Evolutionary conservation across 2,113 vertebrate species (phyloP), one percentile per base, ranked within the genome.

Genomic region (Ammodramus savannarum): DNA sequence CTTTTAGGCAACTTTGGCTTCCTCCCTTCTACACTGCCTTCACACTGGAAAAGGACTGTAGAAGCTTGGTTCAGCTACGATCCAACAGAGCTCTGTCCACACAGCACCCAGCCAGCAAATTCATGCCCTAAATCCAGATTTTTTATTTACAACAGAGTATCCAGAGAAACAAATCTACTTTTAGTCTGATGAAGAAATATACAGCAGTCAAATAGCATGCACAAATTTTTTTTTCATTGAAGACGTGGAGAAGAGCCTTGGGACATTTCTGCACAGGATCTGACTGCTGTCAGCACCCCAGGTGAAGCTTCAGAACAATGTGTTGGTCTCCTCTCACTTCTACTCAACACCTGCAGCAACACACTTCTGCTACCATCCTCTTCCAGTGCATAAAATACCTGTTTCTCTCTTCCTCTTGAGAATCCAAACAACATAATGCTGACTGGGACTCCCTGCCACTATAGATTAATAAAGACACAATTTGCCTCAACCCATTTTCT

Each of bases 61-160:
- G 46, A 87, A 89, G 58, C 46, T 43, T 16, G 0, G 34, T n/a
- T 85, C 71, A 71, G 54, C 10, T 44, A 58, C 2, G 16, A 79
- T n/a, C 58, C 38, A 62, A 57, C 12, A 82, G 43, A 94, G 51
- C 26, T 43, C 51, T 38, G 25, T 2, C 26, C 34, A 62, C 26
- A 26, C 6, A 62, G 27, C 0, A 0, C 1, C 3, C 0, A 68
- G 49, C 5, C 0, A 0, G 38, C 10, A 93, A 86, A 89, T 61
- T 32, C 14, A 90, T 8, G 38, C 36, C 41, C 6, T 1, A 31
- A 13, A 27, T 66, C 34, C 58, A 41, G 21, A 62, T 14, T 43
- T 78, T 78, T 36, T 76, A 59, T n/a, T 65, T 48, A 32, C 39
- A 63, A 38, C 1, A 17, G 7, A 65, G 14, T 7, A 82, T 5